Evolutionary conservation across 2,888 invertebrate genomes (phyloP).

Genomic region (Ophraella communa): DNA sequence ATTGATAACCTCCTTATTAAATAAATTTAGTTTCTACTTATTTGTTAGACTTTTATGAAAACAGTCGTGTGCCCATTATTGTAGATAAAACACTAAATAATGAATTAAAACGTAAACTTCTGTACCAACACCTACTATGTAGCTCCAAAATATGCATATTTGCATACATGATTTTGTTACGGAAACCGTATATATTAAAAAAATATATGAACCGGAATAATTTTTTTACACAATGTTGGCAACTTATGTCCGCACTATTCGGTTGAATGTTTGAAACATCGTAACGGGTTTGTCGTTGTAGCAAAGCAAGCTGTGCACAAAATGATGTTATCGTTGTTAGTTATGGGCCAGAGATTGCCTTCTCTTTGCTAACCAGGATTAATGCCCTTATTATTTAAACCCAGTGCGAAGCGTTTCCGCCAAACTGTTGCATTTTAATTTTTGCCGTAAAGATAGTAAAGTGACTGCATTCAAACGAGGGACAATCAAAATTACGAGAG

Average conservation of each 20-base stretch:
- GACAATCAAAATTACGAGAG: neutral
- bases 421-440: conserved; percentile 38
- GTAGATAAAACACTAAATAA: no score
- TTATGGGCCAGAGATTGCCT: conserved; percentile 57
- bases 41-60: no score
- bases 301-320: conserved; percentile 46
- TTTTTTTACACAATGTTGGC: conserved; percentile 29
- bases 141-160: no score
- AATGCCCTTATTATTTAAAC: conserved; percentile 57
- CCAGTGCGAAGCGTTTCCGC: conserved; percentile 38
- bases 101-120: no score
- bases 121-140: no score
- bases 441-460: conserved; percentile 18
- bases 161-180: no score
- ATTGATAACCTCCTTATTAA: neutral
- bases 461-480: conserved; percentile 3
- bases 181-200: conserved; percentile 3
- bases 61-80: neutral
- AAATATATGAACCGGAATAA: conserved; percentile 18
- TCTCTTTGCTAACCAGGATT: conserved; percentile 56
- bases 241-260: conserved; percentile 25
- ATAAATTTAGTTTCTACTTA: neutral
- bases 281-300: conserved; percentile 49
- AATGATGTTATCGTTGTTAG: conserved; percentile 56
- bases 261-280: conserved; percentile 36